These are phyloP conservation scores for Bergia puertoricense DNA, from an alignment of 92 coral and sea anemone species.

Conservation along the genomic window DNA sequence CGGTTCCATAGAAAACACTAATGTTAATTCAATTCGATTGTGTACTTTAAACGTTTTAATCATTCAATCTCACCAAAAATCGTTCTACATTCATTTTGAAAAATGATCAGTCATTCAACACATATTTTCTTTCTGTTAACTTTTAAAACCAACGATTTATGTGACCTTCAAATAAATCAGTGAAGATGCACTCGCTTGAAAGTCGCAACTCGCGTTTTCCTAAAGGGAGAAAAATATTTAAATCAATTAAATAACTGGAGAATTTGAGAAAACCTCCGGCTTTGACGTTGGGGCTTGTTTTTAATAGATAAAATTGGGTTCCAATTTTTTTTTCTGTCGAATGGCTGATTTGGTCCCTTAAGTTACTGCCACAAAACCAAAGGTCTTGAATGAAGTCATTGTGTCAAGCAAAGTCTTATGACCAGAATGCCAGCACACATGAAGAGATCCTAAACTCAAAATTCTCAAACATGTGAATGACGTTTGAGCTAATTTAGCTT, in stretches of 20 bases:
- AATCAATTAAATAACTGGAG: neutral
- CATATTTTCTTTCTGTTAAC: too few relatives aligned
- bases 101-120: too few relatives aligned
- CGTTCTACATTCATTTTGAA: neutral
- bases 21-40: neutral
- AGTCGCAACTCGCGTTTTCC: constrained; percentile 19
- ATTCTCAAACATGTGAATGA: neutral
- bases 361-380: neutral
- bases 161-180: too few relatives aligned
- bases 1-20: too few relatives aligned
- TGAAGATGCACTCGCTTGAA: constrained; percentile 1
- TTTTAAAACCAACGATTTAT: too few relatives aligned
- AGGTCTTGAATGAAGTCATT: constrained; percentile 45
- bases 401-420: neutral
- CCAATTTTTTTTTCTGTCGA: neutral
- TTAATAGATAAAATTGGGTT: too few relatives aligned
- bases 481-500: neutral
- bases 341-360: neutral
- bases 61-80: neutral
- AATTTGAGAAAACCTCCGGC: neutral
- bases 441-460: neutral
- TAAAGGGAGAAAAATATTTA: neutral
- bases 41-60: neutral
- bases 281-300: neutral
- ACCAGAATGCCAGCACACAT: neutral